Conservation (phyloP, 1,140 invertebrate genomes). For the Heliconius congener region DNA sequence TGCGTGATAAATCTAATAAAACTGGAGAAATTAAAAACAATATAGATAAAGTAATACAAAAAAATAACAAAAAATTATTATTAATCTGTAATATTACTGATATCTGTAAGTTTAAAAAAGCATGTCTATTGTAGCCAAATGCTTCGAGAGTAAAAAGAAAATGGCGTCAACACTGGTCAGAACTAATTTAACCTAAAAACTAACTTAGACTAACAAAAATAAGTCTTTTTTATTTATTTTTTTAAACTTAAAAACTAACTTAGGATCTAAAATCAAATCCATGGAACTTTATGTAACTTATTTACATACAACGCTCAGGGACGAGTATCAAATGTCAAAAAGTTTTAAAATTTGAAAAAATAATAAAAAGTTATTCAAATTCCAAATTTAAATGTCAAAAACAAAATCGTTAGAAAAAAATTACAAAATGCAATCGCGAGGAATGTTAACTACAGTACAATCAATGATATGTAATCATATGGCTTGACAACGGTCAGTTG, state of each 20-base stretch:
- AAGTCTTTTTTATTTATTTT: constrained; percentile 75
- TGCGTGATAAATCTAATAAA: constrained; percentile 25
- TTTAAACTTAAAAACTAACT: constrained; percentile 41
- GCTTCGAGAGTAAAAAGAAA: background rate
- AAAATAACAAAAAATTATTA: background rate
- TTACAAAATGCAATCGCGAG: constrained; percentile 21
- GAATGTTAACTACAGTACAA: constrained; percentile 18
- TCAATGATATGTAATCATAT: constrained; percentile 27
- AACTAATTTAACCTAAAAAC: constrained; percentile 2
- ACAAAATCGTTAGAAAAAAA: background rate
- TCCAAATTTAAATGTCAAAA: background rate
- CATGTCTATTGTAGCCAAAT: background rate
- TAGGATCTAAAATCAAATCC: constrained; percentile 65
- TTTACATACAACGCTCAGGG: constrained; percentile 25
- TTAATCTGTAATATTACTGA: background rate
- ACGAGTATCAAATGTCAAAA: constrained; percentile 13
- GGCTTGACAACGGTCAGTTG: background rate
- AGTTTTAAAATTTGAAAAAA: background rate
- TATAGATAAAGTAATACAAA: background rate
- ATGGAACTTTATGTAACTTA: constrained; percentile 55
- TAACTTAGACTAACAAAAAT: constrained; percentile 57
- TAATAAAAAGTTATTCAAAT: background rate
- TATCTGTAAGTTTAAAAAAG: background rate
- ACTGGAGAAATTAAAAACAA: background rate
- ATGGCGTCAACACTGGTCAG: constrained; percentile 14